Conservation (phyloP, 2,888 invertebrate species). For the Erebia ligea region DNA sequence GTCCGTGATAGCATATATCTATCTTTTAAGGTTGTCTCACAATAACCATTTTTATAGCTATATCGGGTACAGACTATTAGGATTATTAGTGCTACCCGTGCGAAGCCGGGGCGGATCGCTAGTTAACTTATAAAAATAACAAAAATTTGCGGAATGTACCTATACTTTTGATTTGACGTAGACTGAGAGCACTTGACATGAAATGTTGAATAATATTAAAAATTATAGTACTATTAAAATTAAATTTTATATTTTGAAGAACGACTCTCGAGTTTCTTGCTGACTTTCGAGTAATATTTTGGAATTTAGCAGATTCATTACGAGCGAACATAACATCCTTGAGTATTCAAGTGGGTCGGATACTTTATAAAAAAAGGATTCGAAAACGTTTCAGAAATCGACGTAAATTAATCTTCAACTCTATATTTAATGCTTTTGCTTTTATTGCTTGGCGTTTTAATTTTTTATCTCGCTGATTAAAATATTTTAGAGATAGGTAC, state of each 20-base stretch:
- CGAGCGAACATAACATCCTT: not conserved
- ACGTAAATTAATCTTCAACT: not conserved
- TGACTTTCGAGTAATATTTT: not conserved
- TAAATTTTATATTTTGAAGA: not conserved
- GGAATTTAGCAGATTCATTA: not conserved
- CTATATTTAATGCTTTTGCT: not conserved
- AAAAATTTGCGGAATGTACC: slow-evolving; percentile 5
- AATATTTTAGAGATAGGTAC: not conserved
- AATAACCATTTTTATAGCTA: too few species aligned
- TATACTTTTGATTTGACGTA: slow-evolving; percentile 14
- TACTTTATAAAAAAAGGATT: not conserved
- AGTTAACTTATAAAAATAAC: slow-evolving; percentile 14
- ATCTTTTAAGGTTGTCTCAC: too few species aligned
- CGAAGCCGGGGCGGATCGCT: too few species aligned
- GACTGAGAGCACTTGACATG: slow-evolving; percentile 8
- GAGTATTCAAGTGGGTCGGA: not conserved
- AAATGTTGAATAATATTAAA: slow-evolving; percentile 17
- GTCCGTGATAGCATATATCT: too few species aligned
- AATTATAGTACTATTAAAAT: not conserved
- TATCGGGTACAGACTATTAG: too few species aligned
- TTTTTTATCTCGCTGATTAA: not conserved
- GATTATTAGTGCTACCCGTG: too few species aligned
- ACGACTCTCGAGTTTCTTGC: not conserved
- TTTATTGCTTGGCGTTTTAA: not conserved
- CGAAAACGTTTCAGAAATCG: not conserved